Base-by-base conservation (phyloP, 2,888 invertebrate species). In the Anthrax anthrax region DNA sequence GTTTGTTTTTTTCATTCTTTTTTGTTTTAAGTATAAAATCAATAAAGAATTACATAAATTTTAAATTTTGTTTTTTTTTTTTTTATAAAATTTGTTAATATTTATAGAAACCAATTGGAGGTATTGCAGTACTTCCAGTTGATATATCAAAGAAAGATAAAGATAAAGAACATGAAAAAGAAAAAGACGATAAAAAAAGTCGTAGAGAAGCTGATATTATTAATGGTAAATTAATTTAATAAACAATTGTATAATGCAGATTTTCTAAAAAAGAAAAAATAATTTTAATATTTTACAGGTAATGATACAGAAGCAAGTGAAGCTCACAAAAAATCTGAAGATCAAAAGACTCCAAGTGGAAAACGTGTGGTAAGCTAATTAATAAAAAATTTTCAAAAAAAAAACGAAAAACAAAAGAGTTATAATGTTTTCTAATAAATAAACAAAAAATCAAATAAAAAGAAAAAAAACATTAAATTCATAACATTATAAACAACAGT, bases 111-210 rank as follows among this genome's bases (percentile, higher is more conserved):
- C 86, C 86, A 23, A 73, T 84, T 32, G 88, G 88, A 41, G 88
- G 87, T 10, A 82, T 89, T 49, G 82, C 86, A 51, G 88, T 88
- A 53, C 75, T 88, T 68, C 87, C 87, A 42, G 64, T 74, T 48
- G 73, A 73, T 56, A 74, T 72, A 61, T 71, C 70, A 54, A 72
- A 72, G 60, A 73, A 75, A 56, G 71, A 73, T 47, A 71, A 79
- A 53, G 77, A 74, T 60, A 74, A 72, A 55, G 72, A 74, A 60
- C 73, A 74, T 58, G 67, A 68, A 27, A 38, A 42, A 57, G 63
- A 43, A 19, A 27, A 42, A 19, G 38, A 39, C 2, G 29, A 43
- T 17, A 44, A 47, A 17, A 44, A 47, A 19, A 44, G 14, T 29
- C 17, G 29, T 38, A 42, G 37, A 37, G 73, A 74, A 59, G 67